Base-by-base conservation (phyloP, 2,113 vertebrate genomes). In the Sphyrna mokarran region DNA sequence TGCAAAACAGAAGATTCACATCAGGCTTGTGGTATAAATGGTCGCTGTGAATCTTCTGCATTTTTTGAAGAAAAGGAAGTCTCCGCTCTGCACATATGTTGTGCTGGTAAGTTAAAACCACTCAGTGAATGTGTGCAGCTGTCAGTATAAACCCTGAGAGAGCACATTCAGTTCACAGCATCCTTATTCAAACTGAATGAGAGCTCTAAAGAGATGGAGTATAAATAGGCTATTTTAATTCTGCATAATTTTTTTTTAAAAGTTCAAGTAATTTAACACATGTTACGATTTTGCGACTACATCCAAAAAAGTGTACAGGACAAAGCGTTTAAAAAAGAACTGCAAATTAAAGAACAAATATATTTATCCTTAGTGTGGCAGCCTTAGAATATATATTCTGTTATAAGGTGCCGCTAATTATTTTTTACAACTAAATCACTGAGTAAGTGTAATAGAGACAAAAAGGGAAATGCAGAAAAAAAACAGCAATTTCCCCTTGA, bases 41-140 rank as follows among this genome's bases (percentile, higher is more conserved):
- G 91, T 69, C 70, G 91, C 37, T 94, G 91, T 70, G 63, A 69
- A 69, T 94, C 61, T 69, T 69, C 87, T 90, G 87, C 54, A 13
- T 20, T 94, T 94, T 94, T 37, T 69, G 91, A 43, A 94, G 91
- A 69, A 94, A 94, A 69, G 63, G 63, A 94, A 94, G 70, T 69
- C 63, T 68, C 91, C 22, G 37, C 63, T 94, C 91, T 70, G 91
- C 91, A 69, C 91, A 94, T 94, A 43, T 69, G 91, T 94, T 94
- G 63, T 43, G 61, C 66, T 94, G 91, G 66, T 94, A 94, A 69
- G 91, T 94, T 94, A 94, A 94, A 68, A 94, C 91, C 63, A 69
- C 91, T 94, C n/a, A 70, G 63, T 94, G 91, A 94, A 94, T 94
- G 91, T 69, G 66, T 69, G 63, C 91, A 94, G 91, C 91, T 94